Percentiles rank a stretch among this genome's conserved stretches.
Evolutionary conservation across 2,797 vertebrate species (phyloP).

Genomic region (Staurois parvus): DNA sequence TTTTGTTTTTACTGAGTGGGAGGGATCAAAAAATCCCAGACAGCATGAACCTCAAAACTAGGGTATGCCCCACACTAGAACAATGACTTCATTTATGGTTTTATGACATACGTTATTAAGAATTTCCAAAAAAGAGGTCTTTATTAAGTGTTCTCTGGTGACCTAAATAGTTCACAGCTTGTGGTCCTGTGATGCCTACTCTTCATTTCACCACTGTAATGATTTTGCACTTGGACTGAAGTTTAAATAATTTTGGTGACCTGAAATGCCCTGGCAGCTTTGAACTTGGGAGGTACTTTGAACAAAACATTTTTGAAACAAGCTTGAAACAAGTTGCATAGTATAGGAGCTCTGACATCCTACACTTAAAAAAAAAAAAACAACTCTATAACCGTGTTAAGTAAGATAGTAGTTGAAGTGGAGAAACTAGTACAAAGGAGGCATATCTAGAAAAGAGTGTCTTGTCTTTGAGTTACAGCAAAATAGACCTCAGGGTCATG

Average conservation of each 20-base stretch:
- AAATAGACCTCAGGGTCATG: no score
- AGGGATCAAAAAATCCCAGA: conserved; percentile 65
- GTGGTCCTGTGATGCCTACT: conserved; percentile 16
- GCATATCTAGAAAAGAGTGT: no score
- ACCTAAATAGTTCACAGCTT: conserved; percentile 28
- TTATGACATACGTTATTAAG: conserved; percentile 74
- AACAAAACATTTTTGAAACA: not conserved
- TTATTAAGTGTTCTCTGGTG: conserved; percentile 64
- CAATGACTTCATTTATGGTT: conserved; percentile 76
- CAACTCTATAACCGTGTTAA: no score
- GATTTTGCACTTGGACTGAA: not conserved
- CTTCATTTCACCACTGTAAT: conserved; percentile 7
- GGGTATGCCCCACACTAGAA: conserved; percentile 71
- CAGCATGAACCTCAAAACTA: conserved; percentile 72
- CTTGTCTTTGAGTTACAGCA: no score
- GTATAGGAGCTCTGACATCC: no score
- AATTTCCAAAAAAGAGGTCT: conserved; percentile 76
- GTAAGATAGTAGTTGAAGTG: no score
- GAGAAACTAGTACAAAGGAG: no score
- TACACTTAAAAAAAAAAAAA: no score
- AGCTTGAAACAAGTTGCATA: no score
- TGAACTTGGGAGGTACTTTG: not conserved
- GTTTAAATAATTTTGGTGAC: conserved; percentile 30
- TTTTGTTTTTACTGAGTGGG: conserved; percentile 72
- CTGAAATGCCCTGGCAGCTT: conserved; percentile 6